phyloP scores from a whole-genome alignment of 2,113 vertebrate genomes.

The Silurus glanis region DNA sequence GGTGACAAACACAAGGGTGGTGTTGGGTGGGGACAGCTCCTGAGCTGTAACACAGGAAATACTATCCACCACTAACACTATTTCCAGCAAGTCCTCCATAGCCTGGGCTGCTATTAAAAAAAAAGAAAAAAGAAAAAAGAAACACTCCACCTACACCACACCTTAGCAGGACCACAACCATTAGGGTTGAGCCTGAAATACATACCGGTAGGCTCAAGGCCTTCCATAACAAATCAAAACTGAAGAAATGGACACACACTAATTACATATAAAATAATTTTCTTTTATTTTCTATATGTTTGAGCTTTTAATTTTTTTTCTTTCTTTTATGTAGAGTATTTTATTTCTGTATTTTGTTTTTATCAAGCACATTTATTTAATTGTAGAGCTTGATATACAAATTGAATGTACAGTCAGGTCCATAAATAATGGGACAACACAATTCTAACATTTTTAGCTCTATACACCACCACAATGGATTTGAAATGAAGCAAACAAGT shows the following conservation, averaged over 20 bases:
- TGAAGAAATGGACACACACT: neutral
- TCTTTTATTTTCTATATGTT: neutral
- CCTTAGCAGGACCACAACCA: slow-evolving; percentile 24
- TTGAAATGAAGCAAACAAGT: too few relatives aligned
- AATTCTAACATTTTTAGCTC: too few relatives aligned
- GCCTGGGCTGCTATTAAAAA: slow-evolving; percentile 32
- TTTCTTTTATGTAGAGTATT: neutral
- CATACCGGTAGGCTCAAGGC: neutral
- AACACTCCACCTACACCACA: slow-evolving; percentile 28
- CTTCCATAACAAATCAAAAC: neutral
- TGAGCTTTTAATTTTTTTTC: neutral
- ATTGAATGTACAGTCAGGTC: too few relatives aligned
- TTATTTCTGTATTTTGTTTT: neutral
- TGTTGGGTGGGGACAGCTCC: slow-evolving; percentile 35
- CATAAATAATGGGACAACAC: too few relatives aligned
- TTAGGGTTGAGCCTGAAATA: neutral
- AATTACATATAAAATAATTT: neutral
- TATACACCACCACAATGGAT: too few relatives aligned
- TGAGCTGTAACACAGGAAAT: slow-evolving; percentile 45
- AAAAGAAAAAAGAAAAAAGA: neutral
- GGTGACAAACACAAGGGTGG: slow-evolving; percentile 9
- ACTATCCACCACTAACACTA: slow-evolving; percentile 44
- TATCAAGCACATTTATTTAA: neutral
- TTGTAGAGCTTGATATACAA: neutral
- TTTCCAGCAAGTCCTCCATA: slow-evolving; percentile 41